Conservation (phyloP, 2,888 invertebrate genomes). For the Sminthurinus aureus region DNA sequence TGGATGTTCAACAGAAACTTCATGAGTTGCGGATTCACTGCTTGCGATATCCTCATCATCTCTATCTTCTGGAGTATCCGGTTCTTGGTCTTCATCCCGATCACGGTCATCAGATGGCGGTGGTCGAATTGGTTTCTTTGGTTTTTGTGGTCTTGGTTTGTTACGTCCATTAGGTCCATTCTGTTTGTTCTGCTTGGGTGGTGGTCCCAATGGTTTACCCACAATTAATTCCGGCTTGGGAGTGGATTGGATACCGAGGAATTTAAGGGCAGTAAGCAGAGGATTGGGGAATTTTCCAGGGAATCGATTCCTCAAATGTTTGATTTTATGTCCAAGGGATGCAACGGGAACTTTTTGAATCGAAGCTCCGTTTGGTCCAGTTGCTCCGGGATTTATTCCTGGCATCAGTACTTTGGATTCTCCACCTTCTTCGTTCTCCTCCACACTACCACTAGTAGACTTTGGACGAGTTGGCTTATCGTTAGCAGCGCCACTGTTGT, state of each 20-base stretch:
- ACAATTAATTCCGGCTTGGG: slow-evolving; percentile 49
- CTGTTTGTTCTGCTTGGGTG: slow-evolving; percentile 6
- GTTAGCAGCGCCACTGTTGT: not conserved
- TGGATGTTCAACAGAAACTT: slow-evolving; percentile 34
- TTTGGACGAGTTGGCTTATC: slow-evolving; percentile 8
- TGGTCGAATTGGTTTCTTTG: slow-evolving; percentile 1
- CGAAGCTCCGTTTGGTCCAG: slow-evolving; percentile 15
- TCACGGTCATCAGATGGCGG: not conserved
- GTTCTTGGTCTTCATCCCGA: not conserved
- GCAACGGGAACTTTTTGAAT: slow-evolving; percentile 23
- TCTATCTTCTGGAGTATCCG: not conserved
- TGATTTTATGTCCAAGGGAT: slow-evolving; percentile 16
- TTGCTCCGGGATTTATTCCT: not conserved
- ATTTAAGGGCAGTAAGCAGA: slow-evolving; percentile 53
- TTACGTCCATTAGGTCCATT: not conserved
- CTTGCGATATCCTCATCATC: slow-evolving; percentile 37
- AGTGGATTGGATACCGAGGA: slow-evolving; percentile 56
- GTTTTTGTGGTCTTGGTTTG: slow-evolving; percentile 12
- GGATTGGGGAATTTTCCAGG: slow-evolving; percentile 45
- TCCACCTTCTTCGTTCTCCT: not conserved
- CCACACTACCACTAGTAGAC: not conserved
- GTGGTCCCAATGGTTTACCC: slow-evolving; percentile 33
- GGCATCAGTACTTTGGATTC: slow-evolving; percentile 28
- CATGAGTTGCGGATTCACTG: slow-evolving; percentile 37
- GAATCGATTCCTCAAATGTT: slow-evolving; percentile 13